Conservation (phyloP, 2,797 vertebrate genomes). For the Psittacula derbiana region DNA sequence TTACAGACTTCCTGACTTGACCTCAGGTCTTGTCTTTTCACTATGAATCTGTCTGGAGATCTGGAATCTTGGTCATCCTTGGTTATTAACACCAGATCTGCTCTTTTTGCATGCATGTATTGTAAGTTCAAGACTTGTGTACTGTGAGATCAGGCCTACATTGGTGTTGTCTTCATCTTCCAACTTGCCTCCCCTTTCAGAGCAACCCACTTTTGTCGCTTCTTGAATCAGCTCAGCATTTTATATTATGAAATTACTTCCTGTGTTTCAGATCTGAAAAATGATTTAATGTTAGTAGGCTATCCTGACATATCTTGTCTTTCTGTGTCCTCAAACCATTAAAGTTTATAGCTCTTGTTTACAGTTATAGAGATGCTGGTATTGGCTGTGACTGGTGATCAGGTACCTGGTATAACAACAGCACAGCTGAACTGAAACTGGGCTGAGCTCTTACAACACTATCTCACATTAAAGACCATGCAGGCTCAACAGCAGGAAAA, state of each 20-base stretch:
- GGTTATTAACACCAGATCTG: not conserved
- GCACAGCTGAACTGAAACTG: not conserved
- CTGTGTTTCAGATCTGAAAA: not conserved
- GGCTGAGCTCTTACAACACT: not conserved
- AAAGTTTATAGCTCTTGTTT: not conserved
- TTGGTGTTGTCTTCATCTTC: not conserved
- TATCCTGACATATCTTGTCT: not conserved
- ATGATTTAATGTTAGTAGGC: not conserved
- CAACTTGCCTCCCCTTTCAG: not conserved
- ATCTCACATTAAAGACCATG: not conserved
- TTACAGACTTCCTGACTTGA: not conserved
- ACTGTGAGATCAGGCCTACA: not conserved
- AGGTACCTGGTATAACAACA: not conserved
- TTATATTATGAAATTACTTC: not conserved
- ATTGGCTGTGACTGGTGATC: not conserved
- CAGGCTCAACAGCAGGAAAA: not conserved
- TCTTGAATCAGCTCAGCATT: not conserved
- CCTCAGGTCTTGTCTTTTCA: not conserved
- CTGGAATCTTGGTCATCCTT: not conserved
- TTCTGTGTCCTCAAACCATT: not conserved
- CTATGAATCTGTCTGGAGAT: not conserved
- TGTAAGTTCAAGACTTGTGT: too few relatives aligned
- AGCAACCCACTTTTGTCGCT: not conserved
- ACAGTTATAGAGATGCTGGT: not conserved
- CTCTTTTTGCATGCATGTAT: not conserved